Base-by-base conservation (phyloP, 2,797 vertebrate species). In the Argentina silus region DNA sequence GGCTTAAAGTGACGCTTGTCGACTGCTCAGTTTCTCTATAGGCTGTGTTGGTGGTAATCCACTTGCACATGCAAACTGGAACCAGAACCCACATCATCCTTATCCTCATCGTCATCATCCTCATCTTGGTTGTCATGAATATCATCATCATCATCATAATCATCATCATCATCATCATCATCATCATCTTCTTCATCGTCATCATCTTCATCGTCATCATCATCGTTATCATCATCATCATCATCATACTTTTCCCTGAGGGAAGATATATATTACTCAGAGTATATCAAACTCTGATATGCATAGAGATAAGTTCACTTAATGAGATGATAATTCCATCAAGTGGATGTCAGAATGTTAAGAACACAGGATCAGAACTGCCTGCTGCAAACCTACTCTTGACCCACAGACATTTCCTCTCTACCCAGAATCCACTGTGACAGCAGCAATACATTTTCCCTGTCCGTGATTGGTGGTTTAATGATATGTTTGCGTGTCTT, bases 331-430 rank as follows among this genome's bases (percentile, higher is more conserved):
- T 60, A 51, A 59, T 50, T 69, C 68, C 61, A 56, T 60, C 76
- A 69, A 79, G 27, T 17, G 36, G 65, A 57, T 42, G 36, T 65
- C 44, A 7, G 15, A 21, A 21, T 47, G n/a, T 19, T 47, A 15
- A 8, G 9, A 14, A 10, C 10, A 14, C 70, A 78, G 74, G 78
- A 86, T 80, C 75, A 74, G 69, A 19, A 74, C 65, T 48, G 55
- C 72, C 79, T 68, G 74, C 76, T 72, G 67, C 71, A 60, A 82
- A 84, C 70, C 79, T 69, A 83, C 83, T 87, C 70, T 69, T 82
- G 70, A 36, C 23, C 23, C 21, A 14, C 19, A 7, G 3, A 23
- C 56, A 59, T 59, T 3, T 59, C 21, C 56, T 62, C 11, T 42
- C 60, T 44, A 59, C 17, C 21, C 19, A 59, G 56, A 17, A 59